Evolutionary conservation across 2,888 invertebrate species (phyloP).

Genomic region (Luperina nickerlii): DNA sequence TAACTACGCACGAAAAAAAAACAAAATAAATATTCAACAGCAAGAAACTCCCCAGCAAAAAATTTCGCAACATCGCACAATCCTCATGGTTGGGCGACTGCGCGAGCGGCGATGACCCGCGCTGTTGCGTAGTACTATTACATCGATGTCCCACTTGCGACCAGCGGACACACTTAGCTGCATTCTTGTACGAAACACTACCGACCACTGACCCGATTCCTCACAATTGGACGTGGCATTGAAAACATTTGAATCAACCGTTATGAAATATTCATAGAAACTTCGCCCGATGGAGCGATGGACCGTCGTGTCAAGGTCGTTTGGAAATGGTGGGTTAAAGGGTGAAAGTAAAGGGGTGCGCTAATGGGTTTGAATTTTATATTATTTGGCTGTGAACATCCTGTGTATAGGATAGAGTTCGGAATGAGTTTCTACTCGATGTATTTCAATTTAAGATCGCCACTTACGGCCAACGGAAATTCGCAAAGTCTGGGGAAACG

Average conservation of each 20-base stretch:
- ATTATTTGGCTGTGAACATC: not conserved
- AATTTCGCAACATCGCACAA: conserved; percentile 43
- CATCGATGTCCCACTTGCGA: conserved; percentile 79
- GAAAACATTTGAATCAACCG: conserved; percentile 75
- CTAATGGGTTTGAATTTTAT: conserved; percentile 25
- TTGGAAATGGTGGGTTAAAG: conserved; percentile 47
- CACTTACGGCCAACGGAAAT: not conserved
- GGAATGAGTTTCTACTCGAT: not conserved
- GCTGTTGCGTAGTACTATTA: conserved; percentile 78
- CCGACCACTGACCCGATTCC: conserved; percentile 74
- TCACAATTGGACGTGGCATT: conserved; percentile 78
- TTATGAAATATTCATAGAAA: conserved; percentile 80
- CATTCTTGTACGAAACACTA: conserved; percentile 64
- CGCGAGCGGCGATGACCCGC: conserved; percentile 68
- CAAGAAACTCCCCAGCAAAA: conserved; percentile 9
- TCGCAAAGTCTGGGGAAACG: not conserved
- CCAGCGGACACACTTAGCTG: conserved; percentile 65
- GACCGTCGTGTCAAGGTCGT: conserved; percentile 78
- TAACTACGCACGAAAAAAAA: not conserved
- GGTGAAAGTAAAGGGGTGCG: conserved; percentile 8
- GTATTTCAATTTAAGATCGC: not conserved
- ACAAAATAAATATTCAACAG: conserved; percentile 9
- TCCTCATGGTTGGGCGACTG: conserved; percentile 65
- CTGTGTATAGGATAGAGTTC: not conserved
- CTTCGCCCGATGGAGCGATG: conserved; percentile 71